Evolutionary conservation across 2,888 invertebrate species (phyloP).

Genomic region (Lepetodrilus schrolli): DNA sequence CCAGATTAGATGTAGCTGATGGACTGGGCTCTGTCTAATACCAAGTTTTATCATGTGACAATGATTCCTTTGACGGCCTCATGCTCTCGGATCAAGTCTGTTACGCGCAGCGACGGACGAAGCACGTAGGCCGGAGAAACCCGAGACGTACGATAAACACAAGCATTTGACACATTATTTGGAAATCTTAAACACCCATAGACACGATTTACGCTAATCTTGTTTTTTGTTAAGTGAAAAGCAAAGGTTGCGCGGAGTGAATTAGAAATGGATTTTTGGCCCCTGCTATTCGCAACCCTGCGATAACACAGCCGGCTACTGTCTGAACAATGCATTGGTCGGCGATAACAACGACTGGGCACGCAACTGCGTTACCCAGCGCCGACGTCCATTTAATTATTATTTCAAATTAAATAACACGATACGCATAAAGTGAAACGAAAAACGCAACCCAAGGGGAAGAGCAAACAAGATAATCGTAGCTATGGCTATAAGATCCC

Average conservation of each 20-base stretch:
- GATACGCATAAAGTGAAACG: slow-evolving; percentile 26
- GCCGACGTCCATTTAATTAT: slow-evolving; percentile 28
- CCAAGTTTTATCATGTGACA: slow-evolving; percentile 22
- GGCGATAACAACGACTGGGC: not conserved
- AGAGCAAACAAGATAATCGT: slow-evolving; percentile 30
- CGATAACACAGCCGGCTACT: slow-evolving; percentile 1
- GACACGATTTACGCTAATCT: slow-evolving; percentile 21
- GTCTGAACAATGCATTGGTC: not conserved
- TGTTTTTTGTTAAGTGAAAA: slow-evolving; percentile 28
- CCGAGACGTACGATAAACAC: slow-evolving; percentile 25
- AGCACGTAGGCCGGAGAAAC: slow-evolving; percentile 20
- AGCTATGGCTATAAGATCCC: slow-evolving; percentile 6
- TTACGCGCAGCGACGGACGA: not conserved
- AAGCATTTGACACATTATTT: slow-evolving; percentile 27
- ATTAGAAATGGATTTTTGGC: slow-evolving; percentile 6
- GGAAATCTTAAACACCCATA: slow-evolving; percentile 26
- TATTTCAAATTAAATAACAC: slow-evolving; percentile 33
- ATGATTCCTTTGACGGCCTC: slow-evolving; percentile 1
- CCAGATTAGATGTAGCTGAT: slow-evolving; percentile 16
- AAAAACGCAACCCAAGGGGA: slow-evolving; percentile 1
- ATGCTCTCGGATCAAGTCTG: not conserved
- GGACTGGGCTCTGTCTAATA: slow-evolving; percentile 17
- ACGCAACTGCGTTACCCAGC: slow-evolving; percentile 23
- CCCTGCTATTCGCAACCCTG: not conserved
- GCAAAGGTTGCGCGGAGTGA: slow-evolving; percentile 17